Percentiles rank a stretch among this genome's conserved stretches.
phyloP scores from a whole-genome alignment of 2,797 vertebrate species.

The Acanthis flammea region DNA sequence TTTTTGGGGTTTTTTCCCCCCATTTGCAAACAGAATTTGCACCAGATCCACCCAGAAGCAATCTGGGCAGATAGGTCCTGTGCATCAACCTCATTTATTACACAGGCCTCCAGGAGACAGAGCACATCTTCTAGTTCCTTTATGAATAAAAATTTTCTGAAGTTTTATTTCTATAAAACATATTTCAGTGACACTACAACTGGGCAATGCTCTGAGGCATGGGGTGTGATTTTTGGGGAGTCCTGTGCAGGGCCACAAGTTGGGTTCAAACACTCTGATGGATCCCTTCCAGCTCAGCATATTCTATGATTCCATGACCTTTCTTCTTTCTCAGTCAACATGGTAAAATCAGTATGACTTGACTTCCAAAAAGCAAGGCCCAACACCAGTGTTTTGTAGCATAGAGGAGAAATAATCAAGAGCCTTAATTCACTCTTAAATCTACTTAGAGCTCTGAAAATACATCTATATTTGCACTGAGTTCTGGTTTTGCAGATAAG shows the following conservation, averaged over 20 bases:
- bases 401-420: background rate
- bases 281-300: background rate
- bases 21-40: background rate
- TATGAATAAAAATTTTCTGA: background rate
- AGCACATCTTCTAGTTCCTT: background rate
- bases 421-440: background rate
- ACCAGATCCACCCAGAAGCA: background rate
- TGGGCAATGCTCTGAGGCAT: fast-evolving
- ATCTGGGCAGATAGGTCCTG: background rate
- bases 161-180: background rate
- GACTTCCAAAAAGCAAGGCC: background rate
- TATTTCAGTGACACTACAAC: background rate
- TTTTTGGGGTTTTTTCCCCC: background rate
- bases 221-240: background rate
- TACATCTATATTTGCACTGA: conserved; percentile 23
- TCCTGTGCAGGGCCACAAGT: background rate
- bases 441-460: conserved; percentile 1
- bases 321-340: background rate
- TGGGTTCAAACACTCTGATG: background rate
- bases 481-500: conserved; percentile 3
- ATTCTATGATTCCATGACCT: background rate
- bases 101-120: background rate
- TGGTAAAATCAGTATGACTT: background rate
- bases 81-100: background rate
- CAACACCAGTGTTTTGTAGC: background rate